Evolutionary conservation across 92 coral and sea anemone species (phyloP).

Genomic region (Umimayanthus chanpuru): DNA sequence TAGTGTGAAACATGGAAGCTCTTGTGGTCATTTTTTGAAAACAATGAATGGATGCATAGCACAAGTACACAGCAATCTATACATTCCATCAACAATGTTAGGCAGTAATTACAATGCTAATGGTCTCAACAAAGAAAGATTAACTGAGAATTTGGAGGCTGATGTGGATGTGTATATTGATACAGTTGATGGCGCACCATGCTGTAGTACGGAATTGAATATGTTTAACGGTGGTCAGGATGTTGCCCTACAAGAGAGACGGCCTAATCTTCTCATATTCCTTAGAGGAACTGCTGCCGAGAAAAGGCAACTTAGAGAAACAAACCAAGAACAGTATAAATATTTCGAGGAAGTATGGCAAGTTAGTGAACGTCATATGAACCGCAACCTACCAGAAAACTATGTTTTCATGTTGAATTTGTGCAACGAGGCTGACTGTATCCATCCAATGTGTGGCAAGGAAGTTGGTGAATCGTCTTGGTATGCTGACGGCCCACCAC

Average conservation of each 20-base stretch:
- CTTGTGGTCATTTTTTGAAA: no score
- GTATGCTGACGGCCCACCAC: no score
- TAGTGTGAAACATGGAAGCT: no score
- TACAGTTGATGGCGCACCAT: constrained; percentile 25
- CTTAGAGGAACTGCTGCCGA: constrained; percentile 53
- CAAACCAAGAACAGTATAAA: constrained; percentile 50
- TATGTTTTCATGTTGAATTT: constrained; percentile 57
- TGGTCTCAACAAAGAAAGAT: constrained; percentile 33
- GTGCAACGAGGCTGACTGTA: constrained; percentile 47
- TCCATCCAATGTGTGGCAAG: constrained; percentile 50
- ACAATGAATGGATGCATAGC: no score
- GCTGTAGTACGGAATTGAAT: constrained; percentile 40
- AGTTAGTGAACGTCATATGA: constrained; percentile 59
- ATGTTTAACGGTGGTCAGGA: constrained; percentile 39
- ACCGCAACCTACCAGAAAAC: constrained; percentile 47
- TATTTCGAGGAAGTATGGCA: constrained; percentile 58
- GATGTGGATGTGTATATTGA: constrained; percentile 34
- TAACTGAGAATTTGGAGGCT: constrained; percentile 38
- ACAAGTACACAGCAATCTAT: constrained; percentile 22
- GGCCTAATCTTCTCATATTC: constrained; percentile 47
- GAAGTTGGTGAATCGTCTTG: constrained; percentile 41
- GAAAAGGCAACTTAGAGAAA: constrained; percentile 48
- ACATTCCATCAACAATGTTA: constrained; percentile 43
- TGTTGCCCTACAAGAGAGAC: background rate
- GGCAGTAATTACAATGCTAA: constrained; percentile 37